Evolutionary conservation across 1,140 invertebrate species (phyloP).

Genomic region (Camponotus floridanus): DNA sequence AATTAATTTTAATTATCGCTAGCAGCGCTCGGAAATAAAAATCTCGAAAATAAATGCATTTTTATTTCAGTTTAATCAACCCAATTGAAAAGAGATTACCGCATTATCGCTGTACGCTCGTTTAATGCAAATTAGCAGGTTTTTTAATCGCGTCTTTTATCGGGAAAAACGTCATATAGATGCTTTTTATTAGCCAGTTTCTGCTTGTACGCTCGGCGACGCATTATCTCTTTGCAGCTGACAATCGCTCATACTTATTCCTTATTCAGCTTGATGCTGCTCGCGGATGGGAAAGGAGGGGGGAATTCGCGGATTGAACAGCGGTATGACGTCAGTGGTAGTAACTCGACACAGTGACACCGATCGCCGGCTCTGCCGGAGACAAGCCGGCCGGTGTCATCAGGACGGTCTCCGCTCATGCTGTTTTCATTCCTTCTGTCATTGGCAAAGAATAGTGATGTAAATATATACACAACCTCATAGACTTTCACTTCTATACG

Average conservation of each 20-base stretch:
- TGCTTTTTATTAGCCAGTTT: constrained; percentile 44
- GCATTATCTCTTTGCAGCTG: constrained; percentile 66
- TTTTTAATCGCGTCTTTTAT: not conserved
- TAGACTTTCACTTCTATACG: constrained; percentile 41
- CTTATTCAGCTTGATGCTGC: constrained; percentile 59
- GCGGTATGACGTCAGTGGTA: constrained; percentile 77
- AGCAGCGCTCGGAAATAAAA: not conserved
- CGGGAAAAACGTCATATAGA: constrained; percentile 13
- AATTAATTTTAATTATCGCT: not conserved
- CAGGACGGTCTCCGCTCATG: constrained; percentile 34
- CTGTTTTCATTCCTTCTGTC: constrained; percentile 38
- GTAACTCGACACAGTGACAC: constrained; percentile 82
- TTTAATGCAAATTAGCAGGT: not conserved
- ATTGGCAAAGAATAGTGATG: constrained; percentile 34
- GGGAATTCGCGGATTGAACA: constrained; percentile 67
- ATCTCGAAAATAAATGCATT: not conserved
- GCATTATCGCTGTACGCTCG: not conserved
- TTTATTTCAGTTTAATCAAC: not conserved
- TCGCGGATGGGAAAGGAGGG: constrained; percentile 19
- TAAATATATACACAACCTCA: constrained; percentile 28
- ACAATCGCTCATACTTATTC: constrained; percentile 65
- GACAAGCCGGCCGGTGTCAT: constrained; percentile 58
- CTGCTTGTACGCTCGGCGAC: constrained; percentile 30
- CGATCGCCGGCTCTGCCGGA: constrained; percentile 73
- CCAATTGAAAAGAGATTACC: constrained; percentile 19